Evolutionary conservation across 1,140 invertebrate genomes (phyloP), one percentile per base, ranked within the genome.

Genomic region (Zaprionus davidi): DNA sequence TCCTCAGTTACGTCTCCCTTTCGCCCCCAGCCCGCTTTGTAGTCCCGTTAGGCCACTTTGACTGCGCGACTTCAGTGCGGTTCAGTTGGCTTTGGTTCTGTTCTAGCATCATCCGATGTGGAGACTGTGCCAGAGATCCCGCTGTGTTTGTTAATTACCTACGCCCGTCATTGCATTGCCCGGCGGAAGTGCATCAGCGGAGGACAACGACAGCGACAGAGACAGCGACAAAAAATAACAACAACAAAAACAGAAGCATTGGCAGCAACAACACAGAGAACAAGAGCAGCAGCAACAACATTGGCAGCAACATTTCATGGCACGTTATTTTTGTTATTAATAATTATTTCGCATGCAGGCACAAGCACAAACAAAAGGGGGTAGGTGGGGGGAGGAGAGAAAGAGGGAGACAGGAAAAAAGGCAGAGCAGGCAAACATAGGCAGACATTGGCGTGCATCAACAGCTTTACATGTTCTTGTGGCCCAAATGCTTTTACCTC

Each of bases 271-370:
- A 59, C 56, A 72, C 34, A 66, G 38, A 34, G 46, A 49, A 56
- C 72, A 57, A 58, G 60, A 63, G 64, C 66, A 78, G 68, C 73
- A 53, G 24, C 68, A 51, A 62, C 70, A 56, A 79, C 58, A 71
- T 60, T 70, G 60, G 49, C 73, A 60, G 77, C 71, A 73, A 81
- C 69, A 81, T 78, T 81, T 81, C 79, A 78, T 80, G 70, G 55
- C 63, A 80, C 22, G 24, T 72, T 79, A 75, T 87, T 84, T 88
- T 88, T 88, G 78, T 82, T 86, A 86, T 86, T 86, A 86, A 87
- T 87, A 88, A 87, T 90, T 78, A 87, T 87, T 88, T 84, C 69
- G 58, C 81, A 81, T 79, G 69, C 84, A 73, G 66, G 73, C 57
- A 71, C 71, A 74, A 7, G 55, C 49, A 55, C 58, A 71, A 51